phyloP scores from a whole-genome alignment of 2,113 vertebrate species.

The Pagrus major region DNA sequence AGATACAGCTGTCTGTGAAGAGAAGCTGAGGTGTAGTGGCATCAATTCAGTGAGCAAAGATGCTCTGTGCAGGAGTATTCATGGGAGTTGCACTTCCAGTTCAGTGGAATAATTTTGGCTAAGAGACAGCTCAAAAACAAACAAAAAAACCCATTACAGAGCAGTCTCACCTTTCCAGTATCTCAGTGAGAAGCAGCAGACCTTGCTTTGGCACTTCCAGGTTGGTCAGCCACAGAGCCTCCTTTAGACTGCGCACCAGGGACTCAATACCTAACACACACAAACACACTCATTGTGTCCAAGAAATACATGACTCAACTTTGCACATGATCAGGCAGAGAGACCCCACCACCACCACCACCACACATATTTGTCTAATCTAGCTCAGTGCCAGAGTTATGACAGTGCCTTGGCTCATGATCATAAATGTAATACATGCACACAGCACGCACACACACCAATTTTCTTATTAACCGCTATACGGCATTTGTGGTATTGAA shows the following conservation, averaged over 20 bases:
- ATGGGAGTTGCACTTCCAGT: background rate
- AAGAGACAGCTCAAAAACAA: background rate
- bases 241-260: constrained; percentile 90
- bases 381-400: constrained; percentile 16
- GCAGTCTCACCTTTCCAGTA: constrained; percentile 89
- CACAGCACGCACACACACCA: background rate
- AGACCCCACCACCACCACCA: too few relatives aligned
- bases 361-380: constrained; percentile 19
- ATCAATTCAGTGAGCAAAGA: background rate
- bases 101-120: background rate
- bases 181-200: constrained; percentile 90
- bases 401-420: background rate
- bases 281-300: constrained; percentile 6
- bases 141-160: background rate
- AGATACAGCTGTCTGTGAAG: too few relatives aligned
- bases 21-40: background rate
- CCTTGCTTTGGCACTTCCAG: constrained; percentile 91
- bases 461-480: constrained; percentile 56
- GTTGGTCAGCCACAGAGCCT: constrained; percentile 85
- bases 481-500: constrained; percentile 31
- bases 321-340: constrained; percentile 1
- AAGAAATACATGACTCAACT: constrained; percentile 12
- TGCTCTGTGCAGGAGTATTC: background rate
- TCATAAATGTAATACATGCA: constrained; percentile 17
- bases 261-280: constrained; percentile 90